Conservation (phyloP, 2,888 invertebrate species). For the Netelia inedita region DNA sequence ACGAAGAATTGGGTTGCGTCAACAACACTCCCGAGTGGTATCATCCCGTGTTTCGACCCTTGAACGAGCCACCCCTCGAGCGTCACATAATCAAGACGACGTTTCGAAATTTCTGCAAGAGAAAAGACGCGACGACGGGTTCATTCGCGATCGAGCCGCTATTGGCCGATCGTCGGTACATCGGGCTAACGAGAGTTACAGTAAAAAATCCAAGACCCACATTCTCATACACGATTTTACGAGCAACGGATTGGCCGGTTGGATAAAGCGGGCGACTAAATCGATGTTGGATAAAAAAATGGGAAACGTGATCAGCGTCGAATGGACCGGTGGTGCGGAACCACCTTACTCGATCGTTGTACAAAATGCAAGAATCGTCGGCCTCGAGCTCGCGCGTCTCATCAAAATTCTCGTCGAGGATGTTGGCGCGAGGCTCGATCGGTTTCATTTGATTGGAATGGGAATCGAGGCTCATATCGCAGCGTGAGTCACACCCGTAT, state of each 20-base stretch:
- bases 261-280: constrained; percentile 43
- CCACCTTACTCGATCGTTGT: constrained; percentile 87
- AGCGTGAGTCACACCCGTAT: constrained; percentile 75
- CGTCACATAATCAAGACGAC: constrained; percentile 84
- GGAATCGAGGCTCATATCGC: constrained; percentile 86
- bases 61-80: constrained; percentile 83
- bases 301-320: constrained; percentile 86
- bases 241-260: constrained; percentile 80
- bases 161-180: constrained; percentile 31
- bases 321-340: constrained; percentile 86
- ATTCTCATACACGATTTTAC: constrained; percentile 85
- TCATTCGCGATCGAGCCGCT: constrained; percentile 63
- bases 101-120: constrained; percentile 78
- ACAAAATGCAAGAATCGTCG: constrained; percentile 87
- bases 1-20: constrained; percentile 83
- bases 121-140: constrained; percentile 68
- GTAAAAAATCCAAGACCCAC: constrained; percentile 63
- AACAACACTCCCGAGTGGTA: constrained; percentile 83
- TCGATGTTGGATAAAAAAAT: constrained; percentile 70
- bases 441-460: constrained; percentile 86
- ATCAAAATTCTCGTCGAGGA: constrained; percentile 82
- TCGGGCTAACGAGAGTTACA: constrained; percentile 46
- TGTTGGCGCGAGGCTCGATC: constrained; percentile 73
- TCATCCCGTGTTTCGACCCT: constrained; percentile 80
- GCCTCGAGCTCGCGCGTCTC: constrained; percentile 85